Evolutionary conservation across 2,797 vertebrate species (phyloP), one percentile per base, ranked within the genome.

Genomic region (Rousettus madagascariensis): DNA sequence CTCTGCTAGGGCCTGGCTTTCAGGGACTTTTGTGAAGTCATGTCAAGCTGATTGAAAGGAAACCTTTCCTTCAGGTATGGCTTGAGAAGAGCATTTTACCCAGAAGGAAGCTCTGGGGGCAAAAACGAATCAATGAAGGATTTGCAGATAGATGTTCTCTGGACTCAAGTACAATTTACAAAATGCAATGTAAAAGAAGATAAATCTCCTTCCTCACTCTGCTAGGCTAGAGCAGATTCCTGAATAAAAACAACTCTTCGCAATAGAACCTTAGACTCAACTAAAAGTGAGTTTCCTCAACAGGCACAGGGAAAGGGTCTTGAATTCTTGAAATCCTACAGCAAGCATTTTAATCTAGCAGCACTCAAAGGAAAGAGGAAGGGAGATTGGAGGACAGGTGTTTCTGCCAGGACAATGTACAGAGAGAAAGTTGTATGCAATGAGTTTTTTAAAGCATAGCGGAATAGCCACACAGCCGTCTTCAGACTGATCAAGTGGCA

Each of bases 271-370:
- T 57, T 8, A 53, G 72, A 36, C 85, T 95, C 65, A 0, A 85
- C 92, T 95, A 82, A 95, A 96, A 97, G 86, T 63, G 97, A 94
- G 97, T 98, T 98, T 98, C 97, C 98, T 98, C 97, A 97, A 96
- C 91, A 98, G 97, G 97, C 96, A 30, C 87, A 72, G 96, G 93
- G 71, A 96, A 95, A 86, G 89, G 97, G 75, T 75, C 43, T 61
- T 77, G 75, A 92, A 97, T 94, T 94, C 94, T 92, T 89, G 72
- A 90, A 90, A 72, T 51, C 78, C 46, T 38, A 71, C n/a, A 75
- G 84, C 89, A 94, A 94, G 90, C 95, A 28, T 93, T 90, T 65
- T 53, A 75, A 94, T 41, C 80, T 6, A 95, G 95, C 84, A 85
- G 86, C 86, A 22, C 36, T 80, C 38, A 55, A 46, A 92, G 79